Evolutionary conservation across 2,797 vertebrate species (phyloP), one percentile per base, ranked within the genome.

Genomic region (Premnoplex brunnescens): DNA sequence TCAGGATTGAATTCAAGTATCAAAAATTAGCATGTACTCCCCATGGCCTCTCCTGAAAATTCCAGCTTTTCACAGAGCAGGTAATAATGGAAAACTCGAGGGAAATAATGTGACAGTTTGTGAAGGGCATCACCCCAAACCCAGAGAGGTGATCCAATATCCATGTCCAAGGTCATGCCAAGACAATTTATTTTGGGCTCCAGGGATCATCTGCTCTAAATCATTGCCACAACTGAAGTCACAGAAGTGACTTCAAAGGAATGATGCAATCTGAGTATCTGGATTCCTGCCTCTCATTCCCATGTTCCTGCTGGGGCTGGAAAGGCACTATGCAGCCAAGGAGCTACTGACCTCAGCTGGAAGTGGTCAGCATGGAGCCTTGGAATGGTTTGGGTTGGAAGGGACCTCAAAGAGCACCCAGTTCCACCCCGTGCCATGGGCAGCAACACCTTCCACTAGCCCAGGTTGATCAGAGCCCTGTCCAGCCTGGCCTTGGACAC

Each of bases 171-270:
- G 77, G 95, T 91, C 77, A 84, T 0, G 1, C 44, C 73, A 58
- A 72, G 64, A 66, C 80, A 55, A n/a, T 24, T 60, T 95, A 80
- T 76, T 88, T 83, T 30, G 18, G 41, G 46, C 51, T 83, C 28
- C 51, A 12, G 59, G 43, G 37, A 88, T 62, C 73, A 77, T 54
- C 64, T 77, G 73, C 76, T 66, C 83, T 46, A 94, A 94, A 92
- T 81, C 80, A 79, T 68, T 80, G 41, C 30, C 71, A 79, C 55
- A 32, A 80, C 28, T 66, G 60, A 87, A 94, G 82, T 76, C 60
- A 59, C 79, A 85, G 75, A 5, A 77, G 43, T 3, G 66, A 63
- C 95, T 94, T 63, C 86, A 73, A 91, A 96, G 91, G 95, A 92
- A 93, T 52, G 84, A 80, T 79, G 76, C 89, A 64, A 90, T 26